Percentiles rank a stretch among this genome's conserved stretches.
phyloP scores from a whole-genome alignment of 2,888 invertebrate genomes.

The Carpatolechia fugitivella region DNA sequence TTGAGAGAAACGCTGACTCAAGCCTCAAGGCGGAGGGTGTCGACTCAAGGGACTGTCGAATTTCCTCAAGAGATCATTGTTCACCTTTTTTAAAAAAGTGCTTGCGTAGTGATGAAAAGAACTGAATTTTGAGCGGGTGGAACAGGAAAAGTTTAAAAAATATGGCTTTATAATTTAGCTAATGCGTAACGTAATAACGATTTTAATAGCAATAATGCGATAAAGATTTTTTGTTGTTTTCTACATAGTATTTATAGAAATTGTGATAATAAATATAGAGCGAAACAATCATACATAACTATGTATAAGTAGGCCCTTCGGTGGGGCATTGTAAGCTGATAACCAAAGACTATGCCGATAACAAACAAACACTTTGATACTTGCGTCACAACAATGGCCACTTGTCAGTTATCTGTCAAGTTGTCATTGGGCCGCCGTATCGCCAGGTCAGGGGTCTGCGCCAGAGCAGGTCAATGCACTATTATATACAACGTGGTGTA shows the following conservation, averaged over 20 bases:
- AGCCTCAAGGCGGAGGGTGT: background rate
- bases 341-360: too few relatives aligned
- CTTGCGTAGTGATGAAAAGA: background rate
- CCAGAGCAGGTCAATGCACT: conserved; percentile 42
- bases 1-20: background rate
- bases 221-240: too few relatives aligned
- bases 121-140: background rate
- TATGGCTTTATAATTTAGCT: too few relatives aligned
- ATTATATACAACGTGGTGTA: background rate
- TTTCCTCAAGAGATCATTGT: conserved; percentile 1
- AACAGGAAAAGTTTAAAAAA: background rate
- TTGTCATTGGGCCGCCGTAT: conserved; percentile 48
- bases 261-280: too few relatives aligned
- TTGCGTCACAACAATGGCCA: conserved; percentile 5
- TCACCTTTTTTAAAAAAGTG: background rate
- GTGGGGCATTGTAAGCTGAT: too few relatives aligned
- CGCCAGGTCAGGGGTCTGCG: conserved; percentile 43
- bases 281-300: too few relatives aligned
- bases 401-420: conserved; percentile 31
- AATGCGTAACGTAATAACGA: too few relatives aligned
- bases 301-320: too few relatives aligned
- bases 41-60: background rate
- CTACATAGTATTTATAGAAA: too few relatives aligned
- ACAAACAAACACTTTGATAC: too few relatives aligned
- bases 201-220: too few relatives aligned